phyloP scores from a whole-genome alignment of 2,113 vertebrate genomes.

The rat (Rattus norvegicus) region GRCr8 NC_086019.1:211982001-211982500 shows the following conservation, averaged over 20 bases:
- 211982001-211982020: neutral
- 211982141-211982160: no score
- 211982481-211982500: neutral
- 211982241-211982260: conserved; percentile 13
- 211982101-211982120: no score
- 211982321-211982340: neutral
- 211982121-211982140: no score
- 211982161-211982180: no score
- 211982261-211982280: conserved; percentile 52
- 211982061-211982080: conserved; percentile 42
- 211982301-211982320: neutral
- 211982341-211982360: neutral
- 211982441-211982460: neutral
- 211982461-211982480: conserved; percentile 8
- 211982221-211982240: neutral
- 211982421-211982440: neutral
- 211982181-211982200: no score
- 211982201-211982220: no score
- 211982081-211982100: neutral
- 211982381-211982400: conserved; percentile 13
- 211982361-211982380: neutral
- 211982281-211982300: conserved; percentile 35
- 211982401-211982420: neutral
- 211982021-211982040: neutral
- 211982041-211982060: neutral